Evolutionary conservation across 2,113 vertebrate species (phyloP), one percentile per base, ranked within the genome.

Genomic region (Nerophis ophidion): DNA sequence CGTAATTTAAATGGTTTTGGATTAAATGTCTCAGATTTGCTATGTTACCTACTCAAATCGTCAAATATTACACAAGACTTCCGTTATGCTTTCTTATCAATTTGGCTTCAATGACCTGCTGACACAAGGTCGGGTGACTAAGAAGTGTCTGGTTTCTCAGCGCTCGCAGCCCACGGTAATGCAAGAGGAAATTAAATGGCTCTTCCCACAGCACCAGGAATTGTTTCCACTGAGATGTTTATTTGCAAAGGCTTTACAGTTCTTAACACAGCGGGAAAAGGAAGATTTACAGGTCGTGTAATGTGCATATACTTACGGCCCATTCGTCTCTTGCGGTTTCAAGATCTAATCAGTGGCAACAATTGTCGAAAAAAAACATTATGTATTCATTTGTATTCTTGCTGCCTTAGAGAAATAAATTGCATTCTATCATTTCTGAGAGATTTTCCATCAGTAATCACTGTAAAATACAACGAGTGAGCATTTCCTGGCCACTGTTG

Each of bases 191-290:
- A 56, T 56, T 56, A 56, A 40, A 56, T 6, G n/a, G 9, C 53
- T 56, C 36, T 56, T 56, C 53, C 53, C 53, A 56, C 53, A 40
- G 53, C 36, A 11, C n/a, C 36, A 40, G 17, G 4, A 56, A 56
- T 56, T 56, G 53, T 56, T 56, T 56, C 40, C n/a, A 17, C 17
- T 11, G 12, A 56, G 36, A 56, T 56, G 53, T 56, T 56, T 56
- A 56, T 56, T 56, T 56, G 53, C 8, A 56, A 42, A n/a, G 9
- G 36, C 36, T 56, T 40, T 40, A 17, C 8, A 16, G 15, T 55
- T 55, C 53, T 17, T 16, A 40, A 40, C 53, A 55, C 53, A 55
- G n/a, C n/a, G 10, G n/a, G 53, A n/a, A 55, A 10, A 1, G 10
- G 9, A 55, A 55, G 38, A 11, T 55, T 35, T 17, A 40, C 53